These are phyloP conservation scores for Deroptyus accipitrinus DNA, from an alignment of 2,113 vertebrate genomes.

Conservation along the genomic window DNA sequence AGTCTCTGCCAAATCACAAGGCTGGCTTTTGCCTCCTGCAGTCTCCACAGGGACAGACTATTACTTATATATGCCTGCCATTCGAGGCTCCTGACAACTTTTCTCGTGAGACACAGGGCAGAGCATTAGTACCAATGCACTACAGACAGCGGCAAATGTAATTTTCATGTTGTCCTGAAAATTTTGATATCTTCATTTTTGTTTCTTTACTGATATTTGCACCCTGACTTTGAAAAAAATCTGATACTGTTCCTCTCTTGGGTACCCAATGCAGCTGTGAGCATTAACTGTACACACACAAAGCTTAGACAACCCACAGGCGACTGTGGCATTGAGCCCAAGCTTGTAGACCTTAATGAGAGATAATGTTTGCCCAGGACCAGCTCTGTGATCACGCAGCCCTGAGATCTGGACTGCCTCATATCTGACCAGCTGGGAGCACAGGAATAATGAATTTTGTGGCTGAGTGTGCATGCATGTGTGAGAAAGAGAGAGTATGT, in stretches of 20 bases:
- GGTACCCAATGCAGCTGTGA: not conserved
- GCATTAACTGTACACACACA: not conserved
- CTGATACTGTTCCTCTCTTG: not conserved
- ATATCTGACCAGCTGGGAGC: not conserved
- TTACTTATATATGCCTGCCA: not conserved
- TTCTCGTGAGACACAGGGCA: not conserved
- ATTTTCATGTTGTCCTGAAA: not conserved
- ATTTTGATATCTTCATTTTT: conserved; percentile 5
- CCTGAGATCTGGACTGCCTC: not conserved
- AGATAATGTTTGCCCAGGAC: not conserved
- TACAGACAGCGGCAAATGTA: not conserved
- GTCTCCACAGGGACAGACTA: not conserved
- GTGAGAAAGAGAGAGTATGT: not conserved
- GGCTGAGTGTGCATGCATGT: not conserved
- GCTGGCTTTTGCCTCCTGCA: not conserved
- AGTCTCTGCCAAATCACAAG: not conserved
- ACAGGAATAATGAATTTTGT: not conserved
- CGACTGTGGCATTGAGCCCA: not conserved
- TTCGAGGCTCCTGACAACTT: not conserved
- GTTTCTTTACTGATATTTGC: not conserved
- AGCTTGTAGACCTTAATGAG: conserved; percentile 36
- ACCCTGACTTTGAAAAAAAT: not conserved
- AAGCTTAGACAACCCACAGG: not conserved
- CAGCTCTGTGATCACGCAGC: not conserved
- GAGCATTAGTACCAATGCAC: not conserved